Evolutionary conservation across 2,113 vertebrate genomes (phyloP).

Genomic region (Fregata magnificens): DNA sequence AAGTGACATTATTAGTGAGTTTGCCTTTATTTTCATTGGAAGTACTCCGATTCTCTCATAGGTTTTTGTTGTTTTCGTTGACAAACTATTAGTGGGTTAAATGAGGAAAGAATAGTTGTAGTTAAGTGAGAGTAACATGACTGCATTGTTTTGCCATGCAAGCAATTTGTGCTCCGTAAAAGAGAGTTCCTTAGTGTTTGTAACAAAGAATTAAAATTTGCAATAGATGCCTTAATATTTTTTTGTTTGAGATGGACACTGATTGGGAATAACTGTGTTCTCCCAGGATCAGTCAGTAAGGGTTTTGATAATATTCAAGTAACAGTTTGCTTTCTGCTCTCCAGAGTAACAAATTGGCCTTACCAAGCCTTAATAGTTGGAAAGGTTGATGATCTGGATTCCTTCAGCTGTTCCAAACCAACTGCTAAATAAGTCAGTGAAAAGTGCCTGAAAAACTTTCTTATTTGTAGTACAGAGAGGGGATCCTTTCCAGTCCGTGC

Average conservation of each 20-base stretch:
- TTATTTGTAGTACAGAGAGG: neutral
- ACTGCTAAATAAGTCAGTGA: neutral
- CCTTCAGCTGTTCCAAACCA: neutral
- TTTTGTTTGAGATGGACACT: neutral
- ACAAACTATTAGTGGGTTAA: conserved; percentile 1
- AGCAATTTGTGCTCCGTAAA: neutral
- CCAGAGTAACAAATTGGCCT: neutral
- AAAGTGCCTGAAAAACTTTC: neutral
- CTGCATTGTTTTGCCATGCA: neutral
- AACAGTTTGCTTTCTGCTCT: neutral
- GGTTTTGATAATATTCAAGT: neutral
- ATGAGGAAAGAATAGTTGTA: conserved; percentile 2
- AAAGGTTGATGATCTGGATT: neutral
- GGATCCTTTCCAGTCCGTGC: neutral
- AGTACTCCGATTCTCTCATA: neutral
- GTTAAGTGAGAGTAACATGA: neutral
- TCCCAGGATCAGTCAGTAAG: neutral
- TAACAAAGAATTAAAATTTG: neutral
- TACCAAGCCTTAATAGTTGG: neutral
- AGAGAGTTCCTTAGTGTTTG: neutral
- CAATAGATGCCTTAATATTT: neutral
- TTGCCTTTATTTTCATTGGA: neutral
- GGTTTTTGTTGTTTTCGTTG: neutral
- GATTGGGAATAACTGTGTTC: neutral
- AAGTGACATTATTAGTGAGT: neutral